A percentile compares a stretch with the other conserved stretches of the same genome.
phyloP scores from a whole-genome alignment of 2,113 vertebrate species.

The Etheostoma spectabile region DNA sequence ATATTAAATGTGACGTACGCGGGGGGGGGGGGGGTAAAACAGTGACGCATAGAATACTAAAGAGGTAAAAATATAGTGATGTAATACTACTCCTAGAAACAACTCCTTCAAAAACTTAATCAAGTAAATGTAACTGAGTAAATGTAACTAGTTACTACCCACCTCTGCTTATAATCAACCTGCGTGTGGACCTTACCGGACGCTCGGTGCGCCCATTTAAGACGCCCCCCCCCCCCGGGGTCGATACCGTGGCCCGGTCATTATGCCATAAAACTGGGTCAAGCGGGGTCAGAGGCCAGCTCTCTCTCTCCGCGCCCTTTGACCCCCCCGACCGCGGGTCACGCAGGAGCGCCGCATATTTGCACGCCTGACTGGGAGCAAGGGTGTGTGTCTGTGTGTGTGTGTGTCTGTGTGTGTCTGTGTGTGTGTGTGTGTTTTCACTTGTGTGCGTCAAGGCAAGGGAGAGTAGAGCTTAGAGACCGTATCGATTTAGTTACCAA shows the following conservation, averaged over 20 bases:
- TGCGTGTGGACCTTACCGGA: constrained; percentile 60
- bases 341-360: constrained; percentile 45
- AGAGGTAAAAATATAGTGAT: too few species aligned
- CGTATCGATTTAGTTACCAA: too few species aligned
- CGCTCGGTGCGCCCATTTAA: constrained; percentile 60
- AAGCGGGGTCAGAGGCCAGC: constrained; percentile 77
- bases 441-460: constrained; percentile 10
- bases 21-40: too few species aligned
- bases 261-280: constrained; percentile 81
- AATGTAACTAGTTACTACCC: too few species aligned
- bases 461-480: too few species aligned
- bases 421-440: constrained; percentile 40
- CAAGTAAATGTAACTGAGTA: too few species aligned
- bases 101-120: too few species aligned
- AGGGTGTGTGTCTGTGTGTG: constrained; percentile 6
- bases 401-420: constrained; percentile 3
- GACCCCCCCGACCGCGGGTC: constrained; percentile 70
- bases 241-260: constrained; percentile 68
- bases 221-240: constrained; percentile 52
- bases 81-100: too few species aligned
- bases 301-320: constrained; percentile 65
- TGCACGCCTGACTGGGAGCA: constrained; percentile 43
- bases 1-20: too few species aligned
- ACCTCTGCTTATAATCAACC: too few species aligned
- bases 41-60: too few species aligned